Conservation (phyloP, 2,797 vertebrate genomes). For the Xiphorhynchus erythropygius region DNA sequence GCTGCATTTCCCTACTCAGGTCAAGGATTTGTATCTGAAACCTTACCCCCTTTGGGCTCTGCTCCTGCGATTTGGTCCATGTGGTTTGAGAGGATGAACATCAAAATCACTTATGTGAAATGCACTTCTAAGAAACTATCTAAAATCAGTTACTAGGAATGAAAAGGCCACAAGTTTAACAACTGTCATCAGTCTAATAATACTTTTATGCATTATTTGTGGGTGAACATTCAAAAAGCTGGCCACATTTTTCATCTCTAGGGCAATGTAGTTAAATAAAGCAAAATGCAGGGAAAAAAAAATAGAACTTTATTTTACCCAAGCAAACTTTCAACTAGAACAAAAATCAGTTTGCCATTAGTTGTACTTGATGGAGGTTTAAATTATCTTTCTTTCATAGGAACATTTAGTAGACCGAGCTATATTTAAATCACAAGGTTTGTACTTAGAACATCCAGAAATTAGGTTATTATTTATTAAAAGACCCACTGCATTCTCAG, state of each 20-base stretch:
- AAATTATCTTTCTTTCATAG: neutral
- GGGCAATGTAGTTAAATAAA: slow-evolving; percentile 1
- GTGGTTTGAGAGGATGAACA: neutral
- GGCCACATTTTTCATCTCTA: neutral
- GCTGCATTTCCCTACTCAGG: fast-evolving
- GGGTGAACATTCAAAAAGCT: neutral
- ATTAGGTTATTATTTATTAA: slow-evolving; percentile 45
- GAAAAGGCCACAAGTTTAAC: neutral
- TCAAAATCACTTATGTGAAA: neutral
- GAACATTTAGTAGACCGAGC: neutral
- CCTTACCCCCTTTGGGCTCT: neutral
- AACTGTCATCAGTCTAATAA: neutral
- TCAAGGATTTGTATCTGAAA: neutral
- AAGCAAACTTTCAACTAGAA: neutral
- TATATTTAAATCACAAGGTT: neutral
- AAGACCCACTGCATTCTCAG: neutral
- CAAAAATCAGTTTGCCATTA: neutral
- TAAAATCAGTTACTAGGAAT: neutral
- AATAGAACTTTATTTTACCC: neutral
- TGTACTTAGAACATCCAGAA: slow-evolving; percentile 11
- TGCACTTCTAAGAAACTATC: neutral
- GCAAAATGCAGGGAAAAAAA: neutral
- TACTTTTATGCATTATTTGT: neutral
- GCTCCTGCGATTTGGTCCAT: neutral
- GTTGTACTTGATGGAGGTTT: neutral